Percentiles rank a stretch among this genome's conserved stretches.
These are phyloP conservation scores for Clitarchus hookeri DNA, from an alignment of 2,888 invertebrate species.

Conservation along the genomic window DNA sequence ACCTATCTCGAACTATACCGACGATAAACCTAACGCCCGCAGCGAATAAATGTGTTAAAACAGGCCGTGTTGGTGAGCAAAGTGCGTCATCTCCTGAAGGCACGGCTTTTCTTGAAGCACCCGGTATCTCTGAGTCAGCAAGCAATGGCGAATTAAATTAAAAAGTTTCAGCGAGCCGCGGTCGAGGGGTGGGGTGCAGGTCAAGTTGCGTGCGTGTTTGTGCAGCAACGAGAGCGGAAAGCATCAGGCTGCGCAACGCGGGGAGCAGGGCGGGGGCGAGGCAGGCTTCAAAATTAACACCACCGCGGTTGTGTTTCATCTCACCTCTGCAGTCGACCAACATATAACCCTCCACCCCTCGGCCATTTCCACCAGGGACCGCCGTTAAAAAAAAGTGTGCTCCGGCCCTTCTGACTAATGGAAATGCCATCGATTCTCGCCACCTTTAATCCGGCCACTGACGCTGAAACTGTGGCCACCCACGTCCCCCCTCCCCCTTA, in stretches of 20 bases:
- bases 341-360: background rate
- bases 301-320: background rate
- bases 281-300: background rate
- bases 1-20: no score
- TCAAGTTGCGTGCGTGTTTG: background rate
- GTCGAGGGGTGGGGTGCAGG: no score
- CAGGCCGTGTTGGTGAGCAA: no score
- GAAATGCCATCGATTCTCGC: background rate
- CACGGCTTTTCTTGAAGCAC: background rate
- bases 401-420: background rate
- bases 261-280: background rate
- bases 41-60: no score
- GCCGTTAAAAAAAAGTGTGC: background rate
- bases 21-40: no score
- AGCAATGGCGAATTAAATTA: background rate
- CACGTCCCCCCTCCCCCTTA: background rate
- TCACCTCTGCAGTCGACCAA: background rate
- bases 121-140: background rate
- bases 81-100: no score
- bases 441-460: constrained; percentile 5
- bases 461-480: background rate
- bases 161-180: background rate
- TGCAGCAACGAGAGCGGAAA: background rate
- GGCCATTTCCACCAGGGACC: background rate
- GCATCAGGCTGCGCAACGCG: background rate